Percentiles rank a stretch among this genome's conserved stretches.
Evolutionary conservation across 2,888 invertebrate species (phyloP).

Genomic region (Embidobia sp.): DNA sequence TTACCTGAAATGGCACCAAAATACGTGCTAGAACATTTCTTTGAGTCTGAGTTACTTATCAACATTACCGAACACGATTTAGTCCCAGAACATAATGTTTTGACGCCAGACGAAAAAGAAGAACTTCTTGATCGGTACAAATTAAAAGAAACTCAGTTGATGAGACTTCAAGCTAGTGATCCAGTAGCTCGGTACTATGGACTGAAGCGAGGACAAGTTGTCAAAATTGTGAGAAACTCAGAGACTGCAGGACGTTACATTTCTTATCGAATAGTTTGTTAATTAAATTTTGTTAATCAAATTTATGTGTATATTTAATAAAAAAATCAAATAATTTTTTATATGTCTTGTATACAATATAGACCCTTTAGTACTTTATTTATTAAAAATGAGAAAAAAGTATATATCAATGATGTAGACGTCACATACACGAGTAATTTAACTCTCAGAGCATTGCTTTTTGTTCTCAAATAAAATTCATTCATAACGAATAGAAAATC

Average conservation of each 20-base stretch:
- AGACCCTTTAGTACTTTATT: no score
- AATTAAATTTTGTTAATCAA: no score
- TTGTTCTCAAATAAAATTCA: no score
- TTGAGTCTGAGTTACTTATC: slow-evolving; percentile 96
- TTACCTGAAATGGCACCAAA: slow-evolving; percentile 99
- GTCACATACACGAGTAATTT: no score
- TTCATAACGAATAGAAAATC: no score
- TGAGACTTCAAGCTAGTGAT: slow-evolving; percentile 99
- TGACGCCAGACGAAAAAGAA: slow-evolving; percentile 98
- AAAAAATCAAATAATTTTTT: no score
- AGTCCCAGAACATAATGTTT: slow-evolving; percentile 99
- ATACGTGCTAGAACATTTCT: slow-evolving; percentile 97
- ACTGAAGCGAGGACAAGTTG: slow-evolving; percentile 98
- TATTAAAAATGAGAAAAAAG: no score
- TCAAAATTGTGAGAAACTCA: slow-evolving; percentile 98
- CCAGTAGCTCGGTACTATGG: slow-evolving; percentile 99
- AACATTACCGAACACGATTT: slow-evolving; percentile 99
- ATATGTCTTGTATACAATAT: no score
- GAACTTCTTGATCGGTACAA: slow-evolving; percentile 98
- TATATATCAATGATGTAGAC: no score
- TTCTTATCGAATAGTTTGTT: slow-evolving; percentile 97
- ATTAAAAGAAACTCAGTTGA: slow-evolving; percentile 98
- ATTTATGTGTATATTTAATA: no score
- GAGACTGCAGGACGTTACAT: slow-evolving; percentile 99
- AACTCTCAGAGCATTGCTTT: no score